A percentile compares a stretch with the other conserved stretches of the same genome.
Evolutionary conservation across 2,888 invertebrate genomes (phyloP).

Genomic region (Cantharis lateralis): DNA sequence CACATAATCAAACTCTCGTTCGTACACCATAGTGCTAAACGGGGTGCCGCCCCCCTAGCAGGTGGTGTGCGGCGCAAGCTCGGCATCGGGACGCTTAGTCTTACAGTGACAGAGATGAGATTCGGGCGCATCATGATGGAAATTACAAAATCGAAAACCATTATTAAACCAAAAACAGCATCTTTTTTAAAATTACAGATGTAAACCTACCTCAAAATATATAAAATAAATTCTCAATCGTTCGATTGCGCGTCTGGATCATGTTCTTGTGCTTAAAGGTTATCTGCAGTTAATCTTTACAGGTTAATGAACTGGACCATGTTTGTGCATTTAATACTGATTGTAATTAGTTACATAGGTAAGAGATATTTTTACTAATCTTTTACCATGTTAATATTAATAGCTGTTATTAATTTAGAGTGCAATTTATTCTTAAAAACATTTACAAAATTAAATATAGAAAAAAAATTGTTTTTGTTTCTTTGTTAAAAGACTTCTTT

Average conservation of each 20-base stretch:
- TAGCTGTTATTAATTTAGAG: not conserved
- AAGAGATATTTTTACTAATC: not conserved
- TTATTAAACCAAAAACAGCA: conserved; percentile 16
- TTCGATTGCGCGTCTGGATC: conserved; percentile 1
- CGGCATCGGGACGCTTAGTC: conserved; percentile 50
- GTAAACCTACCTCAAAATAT: conserved; percentile 7
- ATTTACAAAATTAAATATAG: not conserved
- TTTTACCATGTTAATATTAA: not conserved
- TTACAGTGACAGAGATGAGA: conserved; percentile 43
- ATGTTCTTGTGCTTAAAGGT: conserved; percentile 16
- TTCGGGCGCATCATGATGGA: conserved; percentile 40
- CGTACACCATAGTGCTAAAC: conserved; percentile 27
- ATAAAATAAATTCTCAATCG: not conserved
- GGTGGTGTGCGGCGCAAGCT: conserved; percentile 41
- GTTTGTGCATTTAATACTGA: conserved; percentile 32
- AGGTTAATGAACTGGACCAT: conserved; percentile 34
- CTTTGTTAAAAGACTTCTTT: not conserved
- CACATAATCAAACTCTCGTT: conserved; percentile 33
- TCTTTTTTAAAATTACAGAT: conserved; percentile 9
- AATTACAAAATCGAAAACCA: conserved; percentile 13
- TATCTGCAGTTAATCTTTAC: conserved; percentile 29
- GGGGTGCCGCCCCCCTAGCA: conserved; percentile 31
- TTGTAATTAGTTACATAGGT: conserved; percentile 24
- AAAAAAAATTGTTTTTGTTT: not conserved
- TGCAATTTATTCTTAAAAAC: not conserved